Base-by-base conservation (phyloP, 2,113 vertebrate genomes). In the Clupea harengus region DNA sequence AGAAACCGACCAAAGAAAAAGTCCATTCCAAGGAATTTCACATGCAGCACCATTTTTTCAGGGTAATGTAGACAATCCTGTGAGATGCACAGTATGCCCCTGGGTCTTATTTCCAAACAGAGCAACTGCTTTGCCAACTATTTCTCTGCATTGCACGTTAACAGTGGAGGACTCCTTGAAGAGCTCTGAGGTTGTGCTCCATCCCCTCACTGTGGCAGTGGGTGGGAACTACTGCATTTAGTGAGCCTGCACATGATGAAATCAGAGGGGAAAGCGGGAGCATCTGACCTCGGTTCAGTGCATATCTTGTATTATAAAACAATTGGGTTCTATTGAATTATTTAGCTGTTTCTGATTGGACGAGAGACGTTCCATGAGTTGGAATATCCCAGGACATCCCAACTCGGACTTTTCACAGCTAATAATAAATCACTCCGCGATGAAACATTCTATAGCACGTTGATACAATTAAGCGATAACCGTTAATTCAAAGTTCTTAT, bases 141-240 rank as follows among this genome's bases (percentile, higher is more conserved):
- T 78, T 78, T 78, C 72, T 78, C 72, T 39, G 72, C 72, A 78
- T 78, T 78, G 72, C 72, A 78, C 39, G 72, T 78, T 78, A 32
- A 78, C 28, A 78, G 72, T 78, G 32, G 64, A 72, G 64, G 72
- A 39, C 3, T 32, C 11, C 28, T 78, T 78, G 15, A 78, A 78
- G 32, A 39, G 72, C 25, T 39, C 72, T 39, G 72, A 78, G 72
- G 25, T 78, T 13, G 72, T 17, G 32, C 28, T 78, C 72, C 72
- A 78, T 78, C 72, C 72, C 72, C 28, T 39, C 72, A 44, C 72
- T 78, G 72, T 78, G 72, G 72, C 13, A 17, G 72, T 44, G 72
- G 72, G 28, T 39, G 72, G 72, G 72, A 78, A 78, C 72, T 78
- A 18, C 72, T 78, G 17, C 32, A 78, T 39, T 78, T 39, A 78